These are phyloP conservation scores for Lucilia cuprina DNA, from an alignment of 1,140 invertebrate genomes.

Conservation along the genomic window DNA sequence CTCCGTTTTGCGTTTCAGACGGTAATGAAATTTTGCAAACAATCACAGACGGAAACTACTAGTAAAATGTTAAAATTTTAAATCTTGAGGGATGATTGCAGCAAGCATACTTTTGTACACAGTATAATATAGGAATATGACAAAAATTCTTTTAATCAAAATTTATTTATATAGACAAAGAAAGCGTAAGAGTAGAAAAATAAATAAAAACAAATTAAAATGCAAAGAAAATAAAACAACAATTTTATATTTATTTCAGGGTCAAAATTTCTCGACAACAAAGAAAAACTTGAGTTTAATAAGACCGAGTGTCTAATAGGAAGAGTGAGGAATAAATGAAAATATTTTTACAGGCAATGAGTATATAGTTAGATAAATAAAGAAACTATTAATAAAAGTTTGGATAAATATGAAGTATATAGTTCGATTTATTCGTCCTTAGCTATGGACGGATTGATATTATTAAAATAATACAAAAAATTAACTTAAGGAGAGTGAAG, in stretches of 20 bases:
- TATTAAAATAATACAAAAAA: too few relatives aligned
- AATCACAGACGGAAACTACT: background rate
- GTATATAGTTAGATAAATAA: too few relatives aligned
- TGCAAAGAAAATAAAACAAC: constrained; percentile 1
- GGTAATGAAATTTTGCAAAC: background rate
- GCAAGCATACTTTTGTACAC: background rate
- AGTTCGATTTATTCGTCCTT: too few relatives aligned
- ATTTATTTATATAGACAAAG: background rate
- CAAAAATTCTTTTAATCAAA: background rate
- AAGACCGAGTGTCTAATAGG: background rate
- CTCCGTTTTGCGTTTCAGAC: background rate
- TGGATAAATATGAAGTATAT: too few relatives aligned
- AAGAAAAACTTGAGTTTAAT: background rate
- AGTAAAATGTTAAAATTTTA: background rate
- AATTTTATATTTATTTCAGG: background rate
- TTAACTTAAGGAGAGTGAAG: too few relatives aligned
- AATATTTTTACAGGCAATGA: background rate
- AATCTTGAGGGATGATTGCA: background rate
- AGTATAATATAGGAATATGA: background rate
- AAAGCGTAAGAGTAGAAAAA: constrained; percentile 14
- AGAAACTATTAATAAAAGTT: too few relatives aligned
- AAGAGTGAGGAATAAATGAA: background rate
- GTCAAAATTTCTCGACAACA: background rate
- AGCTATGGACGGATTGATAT: too few relatives aligned
- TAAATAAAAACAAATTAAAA: constrained; percentile 15